Evolutionary conservation across 2,113 vertebrate species (phyloP).

Genomic region (Tringa solitaria): DNA sequence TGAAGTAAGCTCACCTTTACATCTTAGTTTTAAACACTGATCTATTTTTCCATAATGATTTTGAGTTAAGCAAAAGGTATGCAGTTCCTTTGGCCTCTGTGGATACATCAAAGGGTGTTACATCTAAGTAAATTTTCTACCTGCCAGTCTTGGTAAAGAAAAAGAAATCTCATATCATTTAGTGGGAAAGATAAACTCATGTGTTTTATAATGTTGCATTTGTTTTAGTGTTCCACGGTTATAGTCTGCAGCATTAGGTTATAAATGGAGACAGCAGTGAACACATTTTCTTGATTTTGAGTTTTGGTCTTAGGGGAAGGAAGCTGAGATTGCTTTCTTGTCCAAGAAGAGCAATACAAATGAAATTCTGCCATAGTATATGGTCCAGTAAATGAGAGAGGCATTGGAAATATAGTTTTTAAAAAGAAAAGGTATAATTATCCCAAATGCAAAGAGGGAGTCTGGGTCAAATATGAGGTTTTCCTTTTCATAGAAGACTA

Average conservation of each 20-base stretch:
- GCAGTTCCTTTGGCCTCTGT: not conserved
- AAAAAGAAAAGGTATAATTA: not conserved
- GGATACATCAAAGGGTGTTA: not conserved
- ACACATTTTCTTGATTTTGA: constrained; percentile 16
- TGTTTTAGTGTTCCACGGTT: not conserved
- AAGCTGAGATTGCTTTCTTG: not conserved
- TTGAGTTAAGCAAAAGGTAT: not conserved
- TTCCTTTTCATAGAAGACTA: not conserved
- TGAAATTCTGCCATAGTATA: not conserved
- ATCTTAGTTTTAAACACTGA: not conserved
- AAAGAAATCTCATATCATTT: not conserved
- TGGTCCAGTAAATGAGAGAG: not conserved
- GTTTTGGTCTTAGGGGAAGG: not conserved
- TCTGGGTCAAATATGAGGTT: not conserved
- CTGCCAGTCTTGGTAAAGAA: not conserved
- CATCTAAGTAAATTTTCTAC: not conserved
- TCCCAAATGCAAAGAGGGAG: not conserved
- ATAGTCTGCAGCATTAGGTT: not conserved
- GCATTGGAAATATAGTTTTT: not conserved
- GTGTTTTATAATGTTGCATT: not conserved
- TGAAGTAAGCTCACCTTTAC: not conserved
- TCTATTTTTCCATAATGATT: not conserved
- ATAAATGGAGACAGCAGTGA: not conserved
- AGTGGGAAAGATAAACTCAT: not conserved
- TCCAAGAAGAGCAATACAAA: not conserved